Evolutionary conservation across 1,140 invertebrate species (phyloP).

Genomic region (Pectinophora gossypiella): DNA sequence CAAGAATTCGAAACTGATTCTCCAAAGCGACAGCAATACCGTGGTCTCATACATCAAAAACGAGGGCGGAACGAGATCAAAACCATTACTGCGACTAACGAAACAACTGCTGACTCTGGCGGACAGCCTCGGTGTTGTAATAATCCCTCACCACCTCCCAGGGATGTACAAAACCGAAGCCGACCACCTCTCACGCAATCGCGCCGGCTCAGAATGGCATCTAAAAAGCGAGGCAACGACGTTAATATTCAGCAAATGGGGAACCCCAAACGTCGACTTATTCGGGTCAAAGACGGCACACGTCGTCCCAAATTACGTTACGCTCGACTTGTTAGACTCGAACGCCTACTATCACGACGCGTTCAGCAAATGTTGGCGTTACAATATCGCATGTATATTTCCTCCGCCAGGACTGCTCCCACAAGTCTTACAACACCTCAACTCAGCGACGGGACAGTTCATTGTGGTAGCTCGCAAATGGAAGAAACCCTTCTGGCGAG

Average conservation of each 20-base stretch:
- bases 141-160: background rate
- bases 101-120: background rate
- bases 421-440: conserved; percentile 13
- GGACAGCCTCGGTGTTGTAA: background rate
- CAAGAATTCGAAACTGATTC: too few species aligned
- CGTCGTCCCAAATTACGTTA: too few species aligned
- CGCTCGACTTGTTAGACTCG: conserved; percentile 33
- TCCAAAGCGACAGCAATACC: too few species aligned
- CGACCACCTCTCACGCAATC: too few species aligned
- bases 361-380: conserved; percentile 35
- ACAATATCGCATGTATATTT: conserved; percentile 19
- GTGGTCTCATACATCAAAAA: too few species aligned
- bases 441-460: conserved; percentile 12
- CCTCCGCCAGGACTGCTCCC: conserved; percentile 14
- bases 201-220: background rate
- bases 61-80: background rate
- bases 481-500: conserved; percentile 31
- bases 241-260: background rate
- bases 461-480: conserved; percentile 29
- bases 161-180: background rate
- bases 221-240: background rate
- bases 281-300: too few species aligned
- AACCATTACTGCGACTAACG: background rate
- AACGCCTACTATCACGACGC: too few species aligned
- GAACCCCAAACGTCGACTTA: conserved; percentile 8